Base-by-base conservation (phyloP, 2,888 invertebrate genomes). In the Tetragnatha montana region DNA sequence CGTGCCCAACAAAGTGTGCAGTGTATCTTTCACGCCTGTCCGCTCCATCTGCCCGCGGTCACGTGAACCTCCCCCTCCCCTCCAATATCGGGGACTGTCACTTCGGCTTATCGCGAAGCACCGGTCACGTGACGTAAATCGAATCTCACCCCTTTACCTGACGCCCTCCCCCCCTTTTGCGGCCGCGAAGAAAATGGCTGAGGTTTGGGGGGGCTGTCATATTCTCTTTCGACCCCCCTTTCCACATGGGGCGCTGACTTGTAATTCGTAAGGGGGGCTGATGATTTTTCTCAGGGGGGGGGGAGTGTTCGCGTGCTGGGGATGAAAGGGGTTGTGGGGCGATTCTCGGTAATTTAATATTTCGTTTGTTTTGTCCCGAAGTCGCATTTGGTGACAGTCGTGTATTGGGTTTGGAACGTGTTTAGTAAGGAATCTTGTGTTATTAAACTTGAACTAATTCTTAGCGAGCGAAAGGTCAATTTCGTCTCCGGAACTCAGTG, bases 11-110 rank as follows among this genome's bases (percentile, higher is more conserved):
- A 88, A 82, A 82, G 87, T 86, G 86, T 86, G 81, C 87, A 82
- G 87, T 88, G 87, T 82, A 82, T 82, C 82, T 88, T 88, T 87
- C 87, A 87, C 87, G 87, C 87, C 81, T 87, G 87, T 87, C 87
- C 81, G 81, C 81, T 85, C 35, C 70, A 14, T 69, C 69, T 49
- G 60, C 68, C 80, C 80, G 19, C 80, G 69, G 87, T 87, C 87
- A 68, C 87, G 81, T 87, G 74, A 81, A 81, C 87, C n/a, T 75
- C 71, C 74, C 49, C 47, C 47, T 50, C 81, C 75, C 76, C 21
- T 49, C 51, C 76, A 81, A 75, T 82, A 85, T 89, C 80, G 78
- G 47, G 60, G 35, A 4, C 82, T 86, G 81, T 90, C 81, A 84
- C 78, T 84, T 78, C 82, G 79, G 83, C 88, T 88, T 83, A 88